Evolutionary conservation across 2,888 invertebrate genomes (phyloP), one percentile per base, ranked within the genome.

Genomic region (Ecliptopera silaceata): DNA sequence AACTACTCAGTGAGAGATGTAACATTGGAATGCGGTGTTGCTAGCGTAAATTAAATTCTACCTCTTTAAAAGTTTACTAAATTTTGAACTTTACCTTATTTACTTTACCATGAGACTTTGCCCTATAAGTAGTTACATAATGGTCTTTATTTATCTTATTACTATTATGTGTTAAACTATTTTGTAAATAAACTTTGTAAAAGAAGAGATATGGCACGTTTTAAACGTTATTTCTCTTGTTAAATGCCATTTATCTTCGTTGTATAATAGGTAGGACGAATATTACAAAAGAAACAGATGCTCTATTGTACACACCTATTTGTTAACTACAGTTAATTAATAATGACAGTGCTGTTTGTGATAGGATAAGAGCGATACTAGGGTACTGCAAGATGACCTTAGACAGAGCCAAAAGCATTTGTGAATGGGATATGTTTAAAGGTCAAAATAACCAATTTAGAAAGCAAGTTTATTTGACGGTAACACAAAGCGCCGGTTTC

Each of bases 391-490:
- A 26, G 26, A 26, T 26, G 26, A 26, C 26, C 26, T 5, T 5
- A 26, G 8, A 26, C 26, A 8, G 10, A 36, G 15, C 5, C 3
- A 15, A 17, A 47, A 47, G 38, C 26, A 38, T 42, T 13, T 34
- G 12, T 29, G 51, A 15, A 36, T 39, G 13, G 3, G 17, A 26
- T 44, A 18, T 31, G 31, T 34, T 3, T 39, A 34, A 44, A 57
- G 43, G 48, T 48, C 48, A 48, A 43, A 12, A 43, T 44, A 22
- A 34, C 18, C 17, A 42, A 54, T 53, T 54, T 57, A 52, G 48
- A 57, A 52, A 46, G 46, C 22, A 18, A 18, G 39, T 49, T 46
- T 52, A 52, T 60, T 49, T 22, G 38, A 46, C 46, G 48, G 47
- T 32, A n/a, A 17, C 31, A 12, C 12, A n/a, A n/a, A n/a, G n/a